phyloP scores from a whole-genome alignment of 2,113 vertebrate species.

The Tychaedon coryphoeus region DNA sequence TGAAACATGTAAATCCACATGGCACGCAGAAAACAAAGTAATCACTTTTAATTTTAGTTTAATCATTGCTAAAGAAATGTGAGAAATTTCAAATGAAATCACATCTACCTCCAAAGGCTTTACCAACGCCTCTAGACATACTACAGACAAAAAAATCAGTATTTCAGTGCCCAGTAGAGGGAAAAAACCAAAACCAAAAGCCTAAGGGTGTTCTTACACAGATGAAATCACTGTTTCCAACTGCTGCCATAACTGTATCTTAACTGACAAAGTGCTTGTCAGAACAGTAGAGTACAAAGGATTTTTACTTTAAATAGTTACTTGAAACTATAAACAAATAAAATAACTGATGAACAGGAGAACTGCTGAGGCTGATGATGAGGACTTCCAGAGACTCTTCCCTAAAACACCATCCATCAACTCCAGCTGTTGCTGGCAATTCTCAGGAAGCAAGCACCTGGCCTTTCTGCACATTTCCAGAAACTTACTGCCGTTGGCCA shows the following conservation, averaged over 20 bases:
- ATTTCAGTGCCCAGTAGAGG: not conserved
- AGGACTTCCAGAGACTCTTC: not conserved
- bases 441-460: not conserved
- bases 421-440: not conserved
- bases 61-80: not conserved
- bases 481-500: not conserved
- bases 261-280: not conserved
- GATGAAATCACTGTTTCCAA: not conserved
- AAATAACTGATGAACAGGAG: not conserved
- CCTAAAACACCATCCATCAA: not conserved
- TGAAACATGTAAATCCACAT: not conserved
- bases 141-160: not conserved
- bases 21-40: not conserved
- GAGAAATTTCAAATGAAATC: constrained; percentile 2
- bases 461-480: not conserved
- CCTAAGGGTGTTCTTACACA: not conserved
- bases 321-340: not conserved
- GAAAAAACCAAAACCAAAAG: not conserved
- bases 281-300: not conserved
- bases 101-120: not conserved
- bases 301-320: not conserved
- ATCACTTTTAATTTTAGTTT: not conserved
- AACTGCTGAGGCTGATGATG: not conserved
- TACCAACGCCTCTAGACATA: not conserved
- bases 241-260: not conserved